Conservation (phyloP, 2,113 vertebrate genomes). For the Bothrops jararaca region DNA sequence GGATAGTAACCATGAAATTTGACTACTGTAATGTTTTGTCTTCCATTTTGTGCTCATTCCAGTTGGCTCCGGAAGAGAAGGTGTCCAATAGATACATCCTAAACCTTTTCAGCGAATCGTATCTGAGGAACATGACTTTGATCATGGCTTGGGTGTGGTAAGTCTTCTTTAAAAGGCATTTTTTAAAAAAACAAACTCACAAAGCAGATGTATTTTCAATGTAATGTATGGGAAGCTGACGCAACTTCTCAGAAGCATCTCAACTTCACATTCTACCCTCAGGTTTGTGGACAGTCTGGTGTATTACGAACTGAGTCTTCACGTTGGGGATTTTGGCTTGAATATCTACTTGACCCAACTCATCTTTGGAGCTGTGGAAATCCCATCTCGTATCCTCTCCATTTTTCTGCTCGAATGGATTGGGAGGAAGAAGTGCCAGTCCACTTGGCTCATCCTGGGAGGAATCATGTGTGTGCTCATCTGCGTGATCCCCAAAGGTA, state of each 20-base stretch:
- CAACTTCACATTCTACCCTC: neutral
- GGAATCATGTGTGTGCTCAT: slow-evolving; percentile 53
- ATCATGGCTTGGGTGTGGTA: slow-evolving; percentile 75
- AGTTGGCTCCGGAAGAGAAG: slow-evolving; percentile 68
- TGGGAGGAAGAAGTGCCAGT: slow-evolving; percentile 63
- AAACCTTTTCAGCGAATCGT: slow-evolving; percentile 73
- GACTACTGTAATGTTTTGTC: neutral
- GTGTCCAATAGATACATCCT: slow-evolving; percentile 62
- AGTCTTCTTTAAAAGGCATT: slow-evolving; percentile 32
- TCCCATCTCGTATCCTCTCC: slow-evolving; percentile 62
- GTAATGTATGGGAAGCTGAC: neutral
- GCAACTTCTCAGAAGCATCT: neutral
- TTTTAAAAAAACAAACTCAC: neutral
- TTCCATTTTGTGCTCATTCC: neutral
- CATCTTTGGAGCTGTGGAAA: slow-evolving; percentile 56
- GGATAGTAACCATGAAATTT: neutral
- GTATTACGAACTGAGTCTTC: slow-evolving; percentile 63
- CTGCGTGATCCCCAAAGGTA: slow-evolving; percentile 58
- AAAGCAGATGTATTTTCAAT: neutral
- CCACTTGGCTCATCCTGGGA: slow-evolving; percentile 42
- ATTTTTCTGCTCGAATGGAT: slow-evolving; percentile 64
- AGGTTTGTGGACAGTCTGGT: slow-evolving; percentile 69
- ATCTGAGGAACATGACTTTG: slow-evolving; percentile 70
- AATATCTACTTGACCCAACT: slow-evolving; percentile 54
- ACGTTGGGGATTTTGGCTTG: slow-evolving; percentile 56